Evolutionary conservation across 2,797 vertebrate species (phyloP).

Genomic region (Luscinia luscinia): DNA sequence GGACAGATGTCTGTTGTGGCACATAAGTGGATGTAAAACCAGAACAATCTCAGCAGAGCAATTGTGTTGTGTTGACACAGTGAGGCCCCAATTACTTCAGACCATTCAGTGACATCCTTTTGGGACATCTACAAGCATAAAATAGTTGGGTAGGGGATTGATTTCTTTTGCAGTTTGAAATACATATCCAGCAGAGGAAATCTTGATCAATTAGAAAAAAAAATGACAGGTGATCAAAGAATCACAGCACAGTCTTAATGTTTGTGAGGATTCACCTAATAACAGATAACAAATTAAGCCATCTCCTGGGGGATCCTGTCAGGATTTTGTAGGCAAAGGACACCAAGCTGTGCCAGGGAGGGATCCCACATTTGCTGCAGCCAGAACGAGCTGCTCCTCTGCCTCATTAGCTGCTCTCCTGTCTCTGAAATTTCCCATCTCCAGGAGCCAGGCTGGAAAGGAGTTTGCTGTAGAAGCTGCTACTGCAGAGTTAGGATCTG

Average conservation of each 20-base stretch:
- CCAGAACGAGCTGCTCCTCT: neutral
- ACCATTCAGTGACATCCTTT: neutral
- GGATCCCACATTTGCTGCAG: neutral
- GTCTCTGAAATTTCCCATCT: neutral
- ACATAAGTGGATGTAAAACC: neutral
- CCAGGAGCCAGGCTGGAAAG: neutral
- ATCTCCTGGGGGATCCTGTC: accelerated
- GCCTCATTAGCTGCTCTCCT: neutral
- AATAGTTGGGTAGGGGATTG: neutral
- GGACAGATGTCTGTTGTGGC: neutral
- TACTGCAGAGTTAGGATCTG: neutral
- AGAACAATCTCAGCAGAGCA: neutral
- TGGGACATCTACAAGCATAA: neutral
- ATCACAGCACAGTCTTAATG: neutral
- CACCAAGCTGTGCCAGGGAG: neutral
- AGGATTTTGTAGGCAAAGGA: neutral
- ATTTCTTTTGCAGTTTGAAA: neutral
- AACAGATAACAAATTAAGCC: neutral
- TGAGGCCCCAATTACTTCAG: neutral
- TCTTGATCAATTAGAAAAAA: neutral
- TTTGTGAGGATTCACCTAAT: neutral
- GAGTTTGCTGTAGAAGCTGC: constrained; percentile 35
- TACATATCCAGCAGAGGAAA: neutral
- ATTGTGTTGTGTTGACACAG: neutral
- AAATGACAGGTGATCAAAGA: neutral